These are phyloP conservation scores for Henricia sp. DNA, from an alignment of 53 echinoderm and acorn worm genomes.

Conservation along the genomic window DNA sequence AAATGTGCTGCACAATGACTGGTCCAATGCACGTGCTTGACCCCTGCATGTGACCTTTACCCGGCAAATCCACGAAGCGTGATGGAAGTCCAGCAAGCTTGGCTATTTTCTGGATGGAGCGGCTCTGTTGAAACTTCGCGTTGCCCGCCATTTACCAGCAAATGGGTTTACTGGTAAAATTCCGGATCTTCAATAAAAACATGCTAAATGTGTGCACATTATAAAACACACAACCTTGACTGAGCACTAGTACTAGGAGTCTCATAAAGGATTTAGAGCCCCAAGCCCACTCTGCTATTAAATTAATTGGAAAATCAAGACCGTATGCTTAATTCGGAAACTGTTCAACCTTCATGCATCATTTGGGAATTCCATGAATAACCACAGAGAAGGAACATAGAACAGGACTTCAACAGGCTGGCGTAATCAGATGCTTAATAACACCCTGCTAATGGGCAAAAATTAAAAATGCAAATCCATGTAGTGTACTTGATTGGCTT, in stretches of 20 bases:
- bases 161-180: too few relatives aligned
- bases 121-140: too few relatives aligned
- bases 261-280: not conserved
- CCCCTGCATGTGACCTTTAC: too few relatives aligned
- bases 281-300: conserved; percentile 3
- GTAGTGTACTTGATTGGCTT: too few relatives aligned
- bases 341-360: conserved; percentile 19
- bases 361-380: not conserved
- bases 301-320: conserved; percentile 11
- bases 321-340: not conserved
- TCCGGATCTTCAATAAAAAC: too few relatives aligned
- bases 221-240: not conserved
- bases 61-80: too few relatives aligned
- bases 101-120: too few relatives aligned
- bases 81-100: too few relatives aligned
- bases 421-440: not conserved
- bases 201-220: too few relatives aligned
- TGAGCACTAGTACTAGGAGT: not conserved
- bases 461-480: not conserved
- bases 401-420: not conserved
- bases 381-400: not conserved
- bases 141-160: too few relatives aligned
- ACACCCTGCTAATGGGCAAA: not conserved
- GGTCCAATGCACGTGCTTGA: too few relatives aligned
- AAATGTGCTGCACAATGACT: too few relatives aligned